These are phyloP conservation scores for Pristionchus mayeri DNA, from an alignment of 2,888 invertebrate genomes.

Conservation along the genomic window DNA sequence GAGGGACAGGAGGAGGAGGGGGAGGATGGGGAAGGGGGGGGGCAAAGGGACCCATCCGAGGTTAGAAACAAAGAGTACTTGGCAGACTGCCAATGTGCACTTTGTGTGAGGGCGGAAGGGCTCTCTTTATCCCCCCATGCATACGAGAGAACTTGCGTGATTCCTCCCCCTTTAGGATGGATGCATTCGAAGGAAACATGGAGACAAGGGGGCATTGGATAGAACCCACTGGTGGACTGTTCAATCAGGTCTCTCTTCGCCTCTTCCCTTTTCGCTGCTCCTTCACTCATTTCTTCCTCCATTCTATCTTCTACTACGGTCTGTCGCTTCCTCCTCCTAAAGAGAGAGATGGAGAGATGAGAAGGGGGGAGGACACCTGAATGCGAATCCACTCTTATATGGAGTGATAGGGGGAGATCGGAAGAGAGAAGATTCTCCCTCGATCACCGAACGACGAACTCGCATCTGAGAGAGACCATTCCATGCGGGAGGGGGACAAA, in stretches of 20 bases:
- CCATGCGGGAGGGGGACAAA: no score
- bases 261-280: background rate
- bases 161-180: background rate
- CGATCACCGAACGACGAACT: constrained; percentile 2
- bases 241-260: constrained; percentile 3
- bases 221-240: background rate
- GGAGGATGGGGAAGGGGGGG: no score
- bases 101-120: constrained; percentile 5
- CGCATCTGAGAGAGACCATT: constrained; percentile 25
- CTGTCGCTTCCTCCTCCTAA: background rate
- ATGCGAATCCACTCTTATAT: background rate
- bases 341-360: background rate
- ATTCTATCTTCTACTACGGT: background rate
- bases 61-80: background rate
- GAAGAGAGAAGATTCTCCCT: background rate
- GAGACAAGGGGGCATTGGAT: no score
- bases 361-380: background rate
- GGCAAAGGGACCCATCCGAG: background rate
- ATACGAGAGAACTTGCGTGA: background rate
- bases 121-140: constrained; percentile 10
- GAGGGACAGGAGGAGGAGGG: no score
- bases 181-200: background rate
- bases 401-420: background rate
- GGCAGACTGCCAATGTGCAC: background rate
- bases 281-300: no score